Base-by-base conservation (phyloP, 2,888 invertebrate genomes). In the Abrostola triplasia region DNA sequence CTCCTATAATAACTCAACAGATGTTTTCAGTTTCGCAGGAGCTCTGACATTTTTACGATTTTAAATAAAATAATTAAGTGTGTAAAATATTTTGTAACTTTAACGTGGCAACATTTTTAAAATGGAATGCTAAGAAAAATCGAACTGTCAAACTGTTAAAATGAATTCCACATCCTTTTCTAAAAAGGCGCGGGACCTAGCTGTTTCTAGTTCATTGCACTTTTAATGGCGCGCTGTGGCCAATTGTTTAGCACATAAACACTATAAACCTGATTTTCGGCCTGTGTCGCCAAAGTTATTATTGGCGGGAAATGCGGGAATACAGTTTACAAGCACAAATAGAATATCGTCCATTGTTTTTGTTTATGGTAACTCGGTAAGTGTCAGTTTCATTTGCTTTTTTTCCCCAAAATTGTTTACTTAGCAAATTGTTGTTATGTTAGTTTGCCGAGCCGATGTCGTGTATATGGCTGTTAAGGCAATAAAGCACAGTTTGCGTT, bases 161-260 rank as follows among this genome's bases (percentile, higher is more conserved):
- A 38, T 57, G 37, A 7, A 36, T 42, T 51, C 52, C 35, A 59
- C 12, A 54, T 57, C 51, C 36, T 59, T 52, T 51, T 61, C 36
- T 24, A 42, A 50, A 61, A 48, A 67, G 35, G 44, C 48, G n/a
- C 42, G 58, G 55, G 12, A 8, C 36, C 41, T 55, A 41, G 49
- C 38, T 54, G 13, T 50, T 50, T 11, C 35, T 49, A 58, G 74
- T 67, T 66, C 65, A 73, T 58, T 77, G 63, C 59, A 65, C 74
- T 40, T 50, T 49, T 42, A 56, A 57, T 48, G 48, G 12, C 60
- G 9, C 36, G 40, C 40, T 58, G 54, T 54, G 37, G 35, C 50
- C 53, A 55, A 53, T 59, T 59, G 51, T 62, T 66, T 70, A 73
- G 53, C 62, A 67, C 57, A 35, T 64, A 64, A 56, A 60, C 49